These are phyloP conservation scores for Sus scrofa DNA, from an alignment of 2,113 vertebrate genomes.

Conservation along the genomic window DNA sequence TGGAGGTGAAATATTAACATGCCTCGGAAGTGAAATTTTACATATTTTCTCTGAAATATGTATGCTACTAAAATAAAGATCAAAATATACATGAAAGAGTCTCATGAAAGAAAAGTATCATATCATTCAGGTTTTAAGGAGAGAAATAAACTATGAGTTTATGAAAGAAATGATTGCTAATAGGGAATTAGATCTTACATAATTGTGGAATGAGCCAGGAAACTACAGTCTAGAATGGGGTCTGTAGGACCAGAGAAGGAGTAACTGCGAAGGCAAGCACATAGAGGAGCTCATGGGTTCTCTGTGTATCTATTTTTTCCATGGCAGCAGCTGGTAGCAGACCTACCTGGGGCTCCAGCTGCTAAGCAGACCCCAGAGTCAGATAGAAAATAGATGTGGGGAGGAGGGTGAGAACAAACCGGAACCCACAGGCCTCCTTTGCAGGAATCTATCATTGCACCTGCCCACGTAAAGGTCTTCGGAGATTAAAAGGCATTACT, in stretches of 20 bases:
- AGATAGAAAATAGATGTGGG: neutral
- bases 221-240: neutral
- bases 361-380: neutral
- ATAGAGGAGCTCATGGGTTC: neutral
- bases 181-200: neutral
- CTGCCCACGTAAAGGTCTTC: neutral
- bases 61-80: neutral
- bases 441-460: neutral
- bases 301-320: neutral
- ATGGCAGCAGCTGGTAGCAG: neutral
- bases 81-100: neutral
- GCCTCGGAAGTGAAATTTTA: neutral
- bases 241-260: neutral
- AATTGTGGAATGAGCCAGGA: neutral
- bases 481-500: neutral
- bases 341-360: neutral
- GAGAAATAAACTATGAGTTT: neutral
- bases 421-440: neutral
- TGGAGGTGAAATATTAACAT: neutral
- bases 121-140: neutral
- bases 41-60: neutral
- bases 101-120: neutral
- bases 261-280: neutral
- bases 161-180: neutral
- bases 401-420: neutral